phyloP scores from a whole-genome alignment of 2,888 invertebrate genomes.

The Galerucella pusilla region DNA sequence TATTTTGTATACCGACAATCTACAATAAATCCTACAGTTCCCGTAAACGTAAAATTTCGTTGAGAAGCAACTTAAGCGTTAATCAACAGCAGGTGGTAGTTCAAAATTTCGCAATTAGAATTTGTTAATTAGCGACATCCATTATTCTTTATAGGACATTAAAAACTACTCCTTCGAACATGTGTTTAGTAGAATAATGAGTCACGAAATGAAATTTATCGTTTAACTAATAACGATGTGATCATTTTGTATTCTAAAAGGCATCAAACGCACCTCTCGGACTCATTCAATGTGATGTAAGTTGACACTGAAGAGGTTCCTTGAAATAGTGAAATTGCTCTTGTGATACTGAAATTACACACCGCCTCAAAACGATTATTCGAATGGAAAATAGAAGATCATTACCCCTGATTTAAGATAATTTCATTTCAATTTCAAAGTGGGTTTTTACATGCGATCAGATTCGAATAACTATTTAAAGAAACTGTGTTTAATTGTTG shows the following conservation, averaged over 20 bases:
- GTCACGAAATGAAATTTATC: not conserved
- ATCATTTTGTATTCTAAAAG: not conserved
- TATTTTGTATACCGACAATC: no score
- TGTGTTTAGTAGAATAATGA: no score
- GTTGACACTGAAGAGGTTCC: slow-evolving; percentile 6
- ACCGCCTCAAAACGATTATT: slow-evolving; percentile 3
- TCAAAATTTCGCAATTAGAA: no score
- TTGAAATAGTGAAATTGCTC: not conserved
- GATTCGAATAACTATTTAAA: no score
- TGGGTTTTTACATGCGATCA: slow-evolving; percentile 3
- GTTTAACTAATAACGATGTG: not conserved
- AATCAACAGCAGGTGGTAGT: no score
- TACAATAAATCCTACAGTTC: no score
- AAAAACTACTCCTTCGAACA: no score
- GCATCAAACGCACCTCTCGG: slow-evolving; percentile 7
- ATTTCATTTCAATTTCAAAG: not conserved
- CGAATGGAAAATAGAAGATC: not conserved
- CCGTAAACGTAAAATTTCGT: no score
- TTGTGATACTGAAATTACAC: not conserved
- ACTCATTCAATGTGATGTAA: slow-evolving; percentile 5
- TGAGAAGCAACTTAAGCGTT: no score
- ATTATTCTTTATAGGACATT: no score
- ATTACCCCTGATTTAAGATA: slow-evolving; percentile 6
- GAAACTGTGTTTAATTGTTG: no score
- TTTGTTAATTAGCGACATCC: no score